phyloP scores from a whole-genome alignment of 2,797 vertebrate species.

The Bucorvus abyssinicus region DNA sequence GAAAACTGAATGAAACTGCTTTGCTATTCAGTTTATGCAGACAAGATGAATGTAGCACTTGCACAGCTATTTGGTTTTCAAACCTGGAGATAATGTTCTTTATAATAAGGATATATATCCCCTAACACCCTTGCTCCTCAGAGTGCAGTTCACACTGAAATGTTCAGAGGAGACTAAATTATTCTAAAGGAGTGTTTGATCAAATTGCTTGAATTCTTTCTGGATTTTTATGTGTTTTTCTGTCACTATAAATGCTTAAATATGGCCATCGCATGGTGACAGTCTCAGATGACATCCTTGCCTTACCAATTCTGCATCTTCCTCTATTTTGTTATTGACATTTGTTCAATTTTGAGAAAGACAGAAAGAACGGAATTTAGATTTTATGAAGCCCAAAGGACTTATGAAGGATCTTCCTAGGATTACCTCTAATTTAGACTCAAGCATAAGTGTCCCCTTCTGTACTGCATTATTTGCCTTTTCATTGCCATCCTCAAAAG shows the following conservation, averaged over 20 bases:
- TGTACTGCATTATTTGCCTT: conserved; percentile 7
- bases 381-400: conserved; percentile 2
- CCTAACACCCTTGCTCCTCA: not conserved
- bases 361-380: not conserved
- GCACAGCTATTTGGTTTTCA: not conserved
- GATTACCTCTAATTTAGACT: not conserved
- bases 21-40: not conserved
- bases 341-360: not conserved
- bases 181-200: not conserved
- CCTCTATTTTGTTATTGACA: not conserved
- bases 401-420: not conserved
- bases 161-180: not conserved
- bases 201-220: not conserved
- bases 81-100: not conserved
- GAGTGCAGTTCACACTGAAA: not conserved
- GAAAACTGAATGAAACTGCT: not conserved
- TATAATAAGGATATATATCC: not conserved
- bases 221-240: not conserved
- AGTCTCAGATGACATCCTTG: not conserved
- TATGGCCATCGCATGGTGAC: not conserved
- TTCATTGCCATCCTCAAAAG: conserved; percentile 4
- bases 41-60: not conserved
- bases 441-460: not conserved
- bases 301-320: not conserved
- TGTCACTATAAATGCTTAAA: not conserved